Conservation (phyloP, 2,113 vertebrate species). For the Chunga burmeisteri region DNA sequence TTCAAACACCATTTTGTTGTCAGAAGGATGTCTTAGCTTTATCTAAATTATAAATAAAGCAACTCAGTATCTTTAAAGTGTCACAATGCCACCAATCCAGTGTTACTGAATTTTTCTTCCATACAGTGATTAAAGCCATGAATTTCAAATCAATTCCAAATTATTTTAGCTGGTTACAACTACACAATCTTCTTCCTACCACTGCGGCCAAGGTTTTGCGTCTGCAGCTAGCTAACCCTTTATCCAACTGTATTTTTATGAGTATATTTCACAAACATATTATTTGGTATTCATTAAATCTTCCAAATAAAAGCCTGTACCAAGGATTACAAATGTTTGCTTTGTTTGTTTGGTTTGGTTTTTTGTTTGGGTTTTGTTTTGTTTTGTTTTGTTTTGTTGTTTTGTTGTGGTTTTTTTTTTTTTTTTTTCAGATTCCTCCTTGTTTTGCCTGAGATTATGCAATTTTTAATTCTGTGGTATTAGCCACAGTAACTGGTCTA, state of each 20-base stretch:
- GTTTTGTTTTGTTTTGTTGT: neutral
- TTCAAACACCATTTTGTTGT: slow-evolving; percentile 8
- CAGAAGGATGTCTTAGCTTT: neutral
- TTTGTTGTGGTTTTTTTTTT: neutral
- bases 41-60: neutral
- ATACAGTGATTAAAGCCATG: neutral
- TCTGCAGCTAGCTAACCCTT: neutral
- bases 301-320: neutral
- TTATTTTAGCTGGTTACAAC: neutral
- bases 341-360: neutral
- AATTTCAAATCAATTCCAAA: neutral
- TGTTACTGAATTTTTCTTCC: neutral
- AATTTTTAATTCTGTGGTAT: neutral
- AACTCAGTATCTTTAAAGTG: neutral
- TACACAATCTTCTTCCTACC: neutral
- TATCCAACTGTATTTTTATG: neutral
- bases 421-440: neutral
- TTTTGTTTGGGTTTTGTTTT: neutral
- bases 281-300: neutral
- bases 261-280: neutral
- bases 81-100: neutral
- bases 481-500: neutral
- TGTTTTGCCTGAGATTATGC: neutral
- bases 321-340: neutral
- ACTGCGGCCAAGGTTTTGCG: neutral